phyloP scores from a whole-genome alignment of 1,140 invertebrate genomes.

The Stegodyphus dumicola region DNA sequence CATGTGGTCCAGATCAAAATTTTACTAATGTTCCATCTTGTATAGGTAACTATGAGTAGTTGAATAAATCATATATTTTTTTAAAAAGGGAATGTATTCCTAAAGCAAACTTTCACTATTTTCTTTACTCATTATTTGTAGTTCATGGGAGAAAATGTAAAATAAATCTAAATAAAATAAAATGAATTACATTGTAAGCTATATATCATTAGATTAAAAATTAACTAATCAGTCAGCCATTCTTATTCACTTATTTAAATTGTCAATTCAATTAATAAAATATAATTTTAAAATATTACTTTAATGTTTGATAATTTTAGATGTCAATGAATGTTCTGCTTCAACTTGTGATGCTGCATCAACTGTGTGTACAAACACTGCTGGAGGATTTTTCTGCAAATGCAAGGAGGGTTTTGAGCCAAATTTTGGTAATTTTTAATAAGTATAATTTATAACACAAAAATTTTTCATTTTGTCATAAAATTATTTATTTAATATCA shows the following conservation, averaged over 20 bases:
- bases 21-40: conserved; percentile 88
- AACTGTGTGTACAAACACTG: conserved; percentile 90
- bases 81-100: no score
- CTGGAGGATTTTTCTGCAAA: conserved; percentile 91
- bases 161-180: not conserved
- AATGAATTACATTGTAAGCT: not conserved
- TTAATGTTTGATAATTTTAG: conserved; percentile 67
- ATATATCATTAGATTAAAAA: not conserved
- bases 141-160: no score
- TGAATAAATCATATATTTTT: no score
- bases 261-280: no score
- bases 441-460: no score
- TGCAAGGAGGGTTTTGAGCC: conserved; percentile 86
- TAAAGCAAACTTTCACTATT: no score
- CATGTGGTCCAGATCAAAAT: conserved; percentile 85
- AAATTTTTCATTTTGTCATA: no score
- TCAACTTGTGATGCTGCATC: conserved; percentile 87
- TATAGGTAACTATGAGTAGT: conserved; percentile 72
- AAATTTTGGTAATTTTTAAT: conserved; percentile 74
- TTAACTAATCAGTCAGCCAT: no score
- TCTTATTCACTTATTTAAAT: no score
- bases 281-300: no score
- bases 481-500: no score
- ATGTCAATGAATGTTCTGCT: conserved; percentile 93
- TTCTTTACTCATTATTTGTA: no score